Base-by-base conservation (phyloP, 1,140 invertebrate genomes). In the Drosophila mayri region DNA sequence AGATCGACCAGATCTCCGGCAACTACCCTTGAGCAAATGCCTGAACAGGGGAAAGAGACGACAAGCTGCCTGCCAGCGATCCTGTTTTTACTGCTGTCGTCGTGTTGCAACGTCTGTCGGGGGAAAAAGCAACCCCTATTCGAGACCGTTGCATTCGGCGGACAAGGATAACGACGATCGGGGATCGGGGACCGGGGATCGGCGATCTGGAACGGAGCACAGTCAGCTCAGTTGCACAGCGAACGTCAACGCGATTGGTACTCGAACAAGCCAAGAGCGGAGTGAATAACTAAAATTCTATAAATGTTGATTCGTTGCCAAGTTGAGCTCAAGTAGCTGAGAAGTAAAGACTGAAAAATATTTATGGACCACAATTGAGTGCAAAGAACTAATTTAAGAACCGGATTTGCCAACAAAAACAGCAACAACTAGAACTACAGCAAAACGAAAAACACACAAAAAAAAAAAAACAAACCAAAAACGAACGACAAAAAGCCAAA, bases 311-410 rank as follows among this genome's bases (percentile, higher is more conserved):
- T 70, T 47, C 41, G 46, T 60, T 80, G 71, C 44, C 62, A 70
- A 54, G 57, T 46, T 35, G 20, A 41, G 28, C 20, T 38, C 52
- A 44, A 64, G 40, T 47, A 47, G 76, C 35, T 4, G 25, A 49
- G 54, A 63, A 49, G 44, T n/a, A 41, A 41, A 63, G 59, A 63
- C 49, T 60, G 47, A 64, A 10, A 70, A 54, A 58, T 41, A 74
- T 60, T 62, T 43, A 59, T 62, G 55, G 65, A 50, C 61, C 46
- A 70, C 70, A 49, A 30, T 54, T 10, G 71, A 87, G 83, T 87
- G 79, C 79, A 80, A 80, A 87, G 79, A 87, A 79, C 66, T 82
- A 82, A 82, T 87, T 87, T 87, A 82, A 41, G 62, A 86, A 86
- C 82, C 82, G 82, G 82, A 86, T 86, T 85, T 60, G 46, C 46